A percentile compares a stretch with the other conserved stretches of the same genome.
Conservation (phyloP, 2,113 vertebrate genomes). For the Falco punctatus region DNA sequence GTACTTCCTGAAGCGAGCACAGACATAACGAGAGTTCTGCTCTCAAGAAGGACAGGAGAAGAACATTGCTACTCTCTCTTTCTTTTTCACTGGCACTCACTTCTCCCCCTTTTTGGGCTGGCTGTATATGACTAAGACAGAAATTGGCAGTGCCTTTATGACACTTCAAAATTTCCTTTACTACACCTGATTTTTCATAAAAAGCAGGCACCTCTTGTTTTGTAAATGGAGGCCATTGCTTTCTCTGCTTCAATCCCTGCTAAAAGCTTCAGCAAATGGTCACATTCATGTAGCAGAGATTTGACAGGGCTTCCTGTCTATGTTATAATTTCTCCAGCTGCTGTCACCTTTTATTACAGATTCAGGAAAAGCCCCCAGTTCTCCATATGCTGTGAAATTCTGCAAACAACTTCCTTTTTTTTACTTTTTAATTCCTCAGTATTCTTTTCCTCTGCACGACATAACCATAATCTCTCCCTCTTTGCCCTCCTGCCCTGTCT, state of each 20-base stretch:
- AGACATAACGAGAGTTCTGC: not conserved
- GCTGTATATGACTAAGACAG: not conserved
- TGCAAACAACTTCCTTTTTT: not conserved
- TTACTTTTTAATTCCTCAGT: not conserved
- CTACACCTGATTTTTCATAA: not conserved
- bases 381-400: not conserved
- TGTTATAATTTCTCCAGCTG: constrained; percentile 42
- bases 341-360: constrained; percentile 47
- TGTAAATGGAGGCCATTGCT: not conserved
- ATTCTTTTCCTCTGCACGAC: not conserved
- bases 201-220: not conserved
- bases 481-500: not conserved
- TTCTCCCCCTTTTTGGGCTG: not conserved
- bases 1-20: rapidly evolving
- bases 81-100: not conserved
- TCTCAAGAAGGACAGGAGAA: not conserved
- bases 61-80: not conserved
- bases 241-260: not conserved
- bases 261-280: not conserved
- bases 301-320: constrained; percentile 37
- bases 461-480: not conserved
- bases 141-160: not conserved
- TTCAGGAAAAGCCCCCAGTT: not conserved
- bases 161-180: not conserved
- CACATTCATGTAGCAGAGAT: not conserved